Conservation (phyloP, 2,113 vertebrate genomes). For the Pterophyllum scalare region DNA sequence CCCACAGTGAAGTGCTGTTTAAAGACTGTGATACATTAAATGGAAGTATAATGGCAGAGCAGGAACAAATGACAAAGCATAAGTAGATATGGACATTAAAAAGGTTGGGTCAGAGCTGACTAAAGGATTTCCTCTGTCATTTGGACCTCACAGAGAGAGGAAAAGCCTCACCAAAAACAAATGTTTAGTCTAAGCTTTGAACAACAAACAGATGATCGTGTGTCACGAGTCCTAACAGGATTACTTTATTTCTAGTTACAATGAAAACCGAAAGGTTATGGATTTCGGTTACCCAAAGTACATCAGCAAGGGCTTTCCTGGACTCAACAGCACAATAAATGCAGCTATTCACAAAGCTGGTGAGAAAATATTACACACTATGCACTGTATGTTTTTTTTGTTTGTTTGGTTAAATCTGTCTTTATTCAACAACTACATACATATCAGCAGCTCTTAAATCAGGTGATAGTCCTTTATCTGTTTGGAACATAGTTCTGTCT, state of each 20-base stretch:
- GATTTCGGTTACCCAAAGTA: conserved; percentile 75
- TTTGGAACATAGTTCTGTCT: conserved; percentile 5
- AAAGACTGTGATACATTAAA: not conserved
- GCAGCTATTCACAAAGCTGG: conserved; percentile 78
- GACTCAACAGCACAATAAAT: conserved; percentile 72
- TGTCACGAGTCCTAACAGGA: not conserved
- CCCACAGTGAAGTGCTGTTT: not conserved
- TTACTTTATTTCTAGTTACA: conserved; percentile 68
- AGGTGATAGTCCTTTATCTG: not conserved
- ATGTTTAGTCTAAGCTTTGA: conserved; percentile 7
- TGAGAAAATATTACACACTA: conserved; percentile 27
- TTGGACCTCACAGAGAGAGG: conserved; percentile 29
- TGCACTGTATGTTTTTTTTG: not conserved
- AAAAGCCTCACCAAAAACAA: not conserved
- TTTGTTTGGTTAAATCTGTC: not conserved
- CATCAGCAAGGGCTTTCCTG: conserved; percentile 80
- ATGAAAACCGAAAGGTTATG: conserved; percentile 77
- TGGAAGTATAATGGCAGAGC: not conserved
- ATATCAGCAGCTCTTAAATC: not conserved
- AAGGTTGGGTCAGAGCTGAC: not conserved
- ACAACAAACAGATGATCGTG: not conserved
- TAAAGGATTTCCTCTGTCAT: not conserved
- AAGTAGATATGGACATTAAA: not conserved
- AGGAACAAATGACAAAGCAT: not conserved
- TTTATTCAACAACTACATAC: not conserved